Base-by-base conservation (phyloP, 2,888 invertebrate genomes). In the Tricholauxania praeusta region DNA sequence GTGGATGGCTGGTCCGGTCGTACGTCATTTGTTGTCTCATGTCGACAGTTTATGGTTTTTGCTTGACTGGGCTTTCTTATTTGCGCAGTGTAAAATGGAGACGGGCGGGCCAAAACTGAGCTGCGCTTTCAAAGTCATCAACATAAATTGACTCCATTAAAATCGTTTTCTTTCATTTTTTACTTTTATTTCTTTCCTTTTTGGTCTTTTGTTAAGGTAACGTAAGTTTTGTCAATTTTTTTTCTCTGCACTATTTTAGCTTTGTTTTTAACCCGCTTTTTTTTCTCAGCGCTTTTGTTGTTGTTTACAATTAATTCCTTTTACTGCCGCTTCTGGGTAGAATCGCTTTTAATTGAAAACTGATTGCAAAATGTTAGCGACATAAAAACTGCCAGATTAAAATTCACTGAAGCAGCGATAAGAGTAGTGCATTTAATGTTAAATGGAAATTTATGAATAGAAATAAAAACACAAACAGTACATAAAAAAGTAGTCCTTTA, bases 291-390 rank as follows among this genome's bases (percentile, higher is more conserved):
- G 60, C 60, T 60, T 12, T 39, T 62, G n/a, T 62, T 62, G 39
- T 32, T 62, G 28, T 6, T 14, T 57, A 32, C 60, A 57, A 22
- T 59, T 22, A 47, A 53, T 57, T 19, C n/a, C 32, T 68, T 68
- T 48, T 68, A 17, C 49, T 17, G 17, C 68, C 47, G 17, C 17
- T 68, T 17, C 49, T 15, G 64, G 15, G 66, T 39, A 39, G 53
- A 53, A 77, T 74, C 70, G 74, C 32, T 70, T 78, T 81, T 78
- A 80, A 82, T 82, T 82, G 82, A 80, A 82, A 82, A 73, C 76
- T 74, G 53, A 68, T 68, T 68, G 68, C 66, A 52, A 66, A 66
- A 66, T 66, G 66, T 65, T 65, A 39, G 32, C 17, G 53, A 62
- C 60, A 62, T n/a, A 28, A 62, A n/a, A 62, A 62, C 14, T 14